Conservation (phyloP, 2,888 invertebrate genomes). For the Danaus chrysippus region DNA sequence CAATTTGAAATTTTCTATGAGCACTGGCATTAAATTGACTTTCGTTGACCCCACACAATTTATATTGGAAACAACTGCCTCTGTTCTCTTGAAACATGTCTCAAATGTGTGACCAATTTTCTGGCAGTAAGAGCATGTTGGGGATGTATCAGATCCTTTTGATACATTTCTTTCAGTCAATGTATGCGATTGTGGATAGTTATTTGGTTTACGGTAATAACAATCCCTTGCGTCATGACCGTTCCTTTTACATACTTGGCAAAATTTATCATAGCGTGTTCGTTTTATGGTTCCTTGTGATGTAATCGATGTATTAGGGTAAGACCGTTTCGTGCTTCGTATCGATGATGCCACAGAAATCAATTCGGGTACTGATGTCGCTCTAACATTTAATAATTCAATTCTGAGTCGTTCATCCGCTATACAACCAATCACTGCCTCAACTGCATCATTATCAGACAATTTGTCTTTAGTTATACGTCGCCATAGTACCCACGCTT, state of each 20-base stretch:
- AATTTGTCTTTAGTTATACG: slow-evolving; percentile 37
- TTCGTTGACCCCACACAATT: slow-evolving; percentile 30
- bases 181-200: neutral
- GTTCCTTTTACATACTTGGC: slow-evolving; percentile 19
- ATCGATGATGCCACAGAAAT: slow-evolving; percentile 21
- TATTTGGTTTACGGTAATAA: neutral
- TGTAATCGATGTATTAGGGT: neutral
- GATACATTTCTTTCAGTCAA: neutral
- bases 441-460: slow-evolving; percentile 13
- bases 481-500: slow-evolving; percentile 38
- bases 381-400: slow-evolving; percentile 21
- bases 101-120: slow-evolving; percentile 35
- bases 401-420: slow-evolving; percentile 36
- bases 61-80: slow-evolving; percentile 31
- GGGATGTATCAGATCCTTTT: neutral
- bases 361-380: slow-evolving; percentile 18
- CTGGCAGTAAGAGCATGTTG: slow-evolving; percentile 32
- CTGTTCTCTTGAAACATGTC: slow-evolving; percentile 34
- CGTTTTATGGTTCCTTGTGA: too few species aligned
- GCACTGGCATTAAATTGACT: slow-evolving; percentile 20
- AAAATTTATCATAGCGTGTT: slow-evolving; percentile 8
- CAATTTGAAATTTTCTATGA: slow-evolving; percentile 20
- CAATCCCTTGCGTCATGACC: slow-evolving; percentile 18
- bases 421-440: slow-evolving; percentile 33
- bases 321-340: slow-evolving; percentile 13